A percentile compares a stretch with the other conserved stretches of the same genome.
phyloP scores from a whole-genome alignment of 2,797 vertebrate species.

The Clamator glandarius region DNA sequence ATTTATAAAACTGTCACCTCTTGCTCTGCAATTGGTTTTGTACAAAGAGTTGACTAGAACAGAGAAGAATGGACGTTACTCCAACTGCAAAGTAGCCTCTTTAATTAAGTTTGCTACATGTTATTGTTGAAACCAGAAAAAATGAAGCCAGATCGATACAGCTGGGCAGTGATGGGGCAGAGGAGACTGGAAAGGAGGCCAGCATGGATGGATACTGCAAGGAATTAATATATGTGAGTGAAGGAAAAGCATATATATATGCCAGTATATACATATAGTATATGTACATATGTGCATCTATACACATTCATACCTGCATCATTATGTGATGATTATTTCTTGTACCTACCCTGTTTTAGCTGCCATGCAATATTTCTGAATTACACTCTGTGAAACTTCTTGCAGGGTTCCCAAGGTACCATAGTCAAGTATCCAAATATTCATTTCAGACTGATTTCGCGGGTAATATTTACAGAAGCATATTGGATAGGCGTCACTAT shows the following conservation, averaged over 20 bases:
- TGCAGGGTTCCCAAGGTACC: neutral
- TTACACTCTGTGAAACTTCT: fast-evolving
- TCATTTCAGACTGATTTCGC: fast-evolving
- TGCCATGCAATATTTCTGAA: neutral
- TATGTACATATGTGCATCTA: fast-evolving
- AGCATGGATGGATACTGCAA: neutral
- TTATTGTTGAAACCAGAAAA: neutral
- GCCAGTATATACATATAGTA: neutral
- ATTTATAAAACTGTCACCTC: neutral
- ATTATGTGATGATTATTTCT: neutral
- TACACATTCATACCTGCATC: neutral
- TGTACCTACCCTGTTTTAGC: fast-evolving
- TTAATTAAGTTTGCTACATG: fast-evolving
- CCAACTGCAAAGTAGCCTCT: fast-evolving
- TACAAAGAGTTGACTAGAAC: fast-evolving
- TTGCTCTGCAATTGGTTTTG: neutral
- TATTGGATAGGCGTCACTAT: fast-evolving
- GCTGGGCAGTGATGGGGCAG: fast-evolving
- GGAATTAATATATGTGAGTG: neutral
- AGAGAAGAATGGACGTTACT: neutral
- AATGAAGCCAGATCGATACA: neutral
- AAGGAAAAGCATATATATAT: neutral
- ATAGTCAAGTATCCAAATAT: neutral
- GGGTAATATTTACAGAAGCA: neutral
- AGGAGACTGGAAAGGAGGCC: neutral